phyloP scores from a whole-genome alignment of 1,140 invertebrate species.

The Sarcophaga bullata region DNA sequence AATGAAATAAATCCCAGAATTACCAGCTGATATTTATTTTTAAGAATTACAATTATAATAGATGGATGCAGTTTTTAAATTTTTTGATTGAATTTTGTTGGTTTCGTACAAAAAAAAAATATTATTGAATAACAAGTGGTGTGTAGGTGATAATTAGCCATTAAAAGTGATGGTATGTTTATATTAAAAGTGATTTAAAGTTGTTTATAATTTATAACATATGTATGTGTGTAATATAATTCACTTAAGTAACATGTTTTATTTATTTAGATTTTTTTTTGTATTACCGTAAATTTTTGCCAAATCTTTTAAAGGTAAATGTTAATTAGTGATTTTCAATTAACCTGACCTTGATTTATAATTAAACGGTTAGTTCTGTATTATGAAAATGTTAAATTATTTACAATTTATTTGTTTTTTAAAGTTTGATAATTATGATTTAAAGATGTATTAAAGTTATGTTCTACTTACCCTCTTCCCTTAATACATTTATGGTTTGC shows the following conservation, averaged over 20 bases:
- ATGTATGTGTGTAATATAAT: too few species aligned
- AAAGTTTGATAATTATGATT: neutral
- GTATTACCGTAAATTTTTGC: neutral
- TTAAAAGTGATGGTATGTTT: neutral
- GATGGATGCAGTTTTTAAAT: neutral
- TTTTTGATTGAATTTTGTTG: neutral
- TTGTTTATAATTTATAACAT: too few species aligned
- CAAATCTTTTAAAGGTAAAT: neutral
- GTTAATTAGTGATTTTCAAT: neutral
- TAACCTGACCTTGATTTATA: neutral
- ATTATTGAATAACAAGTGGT: neutral
- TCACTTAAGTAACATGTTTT: too few species aligned
- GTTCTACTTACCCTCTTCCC: constrained; percentile 77
- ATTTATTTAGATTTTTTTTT: too few species aligned
- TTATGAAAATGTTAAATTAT: constrained; percentile 14
- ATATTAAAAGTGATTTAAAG: too few species aligned
- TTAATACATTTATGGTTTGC: constrained; percentile 77
- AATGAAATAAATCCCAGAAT: constrained; percentile 80
- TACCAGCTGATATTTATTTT: constrained; percentile 96
- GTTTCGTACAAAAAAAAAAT: neutral
- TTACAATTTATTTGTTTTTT: constrained; percentile 1
- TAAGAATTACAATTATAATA: constrained; percentile 61
- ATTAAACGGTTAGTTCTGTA: neutral
- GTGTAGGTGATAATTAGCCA: neutral
- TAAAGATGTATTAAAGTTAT: neutral